Conservation (phyloP, 2,113 vertebrate species). For the Mus musculus region DNA sequence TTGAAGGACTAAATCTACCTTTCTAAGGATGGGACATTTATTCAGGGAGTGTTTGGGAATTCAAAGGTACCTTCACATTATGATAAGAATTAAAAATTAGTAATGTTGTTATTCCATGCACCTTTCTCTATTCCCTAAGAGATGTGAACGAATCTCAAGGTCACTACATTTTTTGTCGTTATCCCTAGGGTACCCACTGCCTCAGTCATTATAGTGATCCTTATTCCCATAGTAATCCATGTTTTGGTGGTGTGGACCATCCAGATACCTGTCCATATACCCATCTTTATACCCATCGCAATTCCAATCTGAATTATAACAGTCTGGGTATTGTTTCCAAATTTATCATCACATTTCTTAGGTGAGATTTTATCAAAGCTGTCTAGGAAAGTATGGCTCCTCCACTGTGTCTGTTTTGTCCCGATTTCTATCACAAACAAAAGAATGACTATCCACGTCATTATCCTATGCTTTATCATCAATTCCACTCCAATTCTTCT, state of each 20-base stretch:
- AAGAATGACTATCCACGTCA: neutral
- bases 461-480: neutral
- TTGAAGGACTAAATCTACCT: constrained; percentile 56
- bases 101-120: constrained; percentile 18
- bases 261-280: constrained; percentile 59
- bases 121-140: constrained; percentile 45
- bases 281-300: constrained; percentile 79
- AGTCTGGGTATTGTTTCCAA: neutral
- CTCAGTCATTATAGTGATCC: constrained; percentile 90
- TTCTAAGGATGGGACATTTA: constrained; percentile 67
- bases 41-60: constrained; percentile 70
- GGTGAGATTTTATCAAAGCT: neutral
- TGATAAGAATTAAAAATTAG: constrained; percentile 47
- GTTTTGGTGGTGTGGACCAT: constrained; percentile 85
- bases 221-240: constrained; percentile 88
- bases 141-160: neutral
- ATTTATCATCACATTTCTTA: neutral
- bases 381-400: neutral
- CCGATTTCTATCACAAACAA: neutral
- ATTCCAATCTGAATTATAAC: constrained; percentile 86
- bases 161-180: constrained; percentile 78
- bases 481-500: neutral
- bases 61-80: constrained; percentile 53
- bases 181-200: constrained; percentile 91
- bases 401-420: neutral